Base-by-base conservation (phyloP, 2,113 vertebrate genomes). In the Bufo bufo region DNA sequence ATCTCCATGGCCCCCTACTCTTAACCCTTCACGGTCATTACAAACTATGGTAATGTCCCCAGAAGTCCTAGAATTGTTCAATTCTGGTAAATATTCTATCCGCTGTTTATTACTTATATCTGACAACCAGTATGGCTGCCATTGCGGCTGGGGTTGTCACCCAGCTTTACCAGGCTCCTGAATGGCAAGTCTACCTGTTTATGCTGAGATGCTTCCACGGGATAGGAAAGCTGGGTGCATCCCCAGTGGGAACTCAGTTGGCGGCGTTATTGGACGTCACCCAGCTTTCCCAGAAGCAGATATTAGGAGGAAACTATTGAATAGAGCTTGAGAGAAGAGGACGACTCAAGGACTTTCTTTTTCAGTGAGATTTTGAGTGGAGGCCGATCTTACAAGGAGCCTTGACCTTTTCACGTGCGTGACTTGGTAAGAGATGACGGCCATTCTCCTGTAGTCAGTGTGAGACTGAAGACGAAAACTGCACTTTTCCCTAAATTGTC, bases 331-430 rank as follows among this genome's bases (percentile, higher is more conserved):
- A 49, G 6, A 49, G 72, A 50, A 75, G 47, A 50, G 72, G 72
- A 75, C 72, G 72, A 75, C 47, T 75, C 72, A 75, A 75, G 72
- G 72, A 75, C 72, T 75, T 74, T 49, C 16, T 14, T 16, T 16
- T 16, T 16, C 9, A 66, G 65, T 13, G 4, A 71, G 69, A 4
- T 45, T 72, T 45, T 45, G 69, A 13, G 69, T 16, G 14, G 69
- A 72, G 33, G 19, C 6, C 1, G 20, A 65, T 65, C 43, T 47
- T 45, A 14, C n/a, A 72, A 14, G 14, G 1, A 20, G 47, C 17
- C 3, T 9, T 49, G 72, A 75, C 47, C 72, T 75, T 74, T 74
- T 49, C 71, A 11, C 45, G 71, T 17, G 43, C n/a, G 19, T 17
- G 58, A 17, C 58, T 9, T 3, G 58, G 58, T 66, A n/a, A 66